Evolutionary conservation across 2,888 invertebrate genomes (phyloP), one percentile per base, ranked within the genome.

Genomic region (Aphodius granarius): DNA sequence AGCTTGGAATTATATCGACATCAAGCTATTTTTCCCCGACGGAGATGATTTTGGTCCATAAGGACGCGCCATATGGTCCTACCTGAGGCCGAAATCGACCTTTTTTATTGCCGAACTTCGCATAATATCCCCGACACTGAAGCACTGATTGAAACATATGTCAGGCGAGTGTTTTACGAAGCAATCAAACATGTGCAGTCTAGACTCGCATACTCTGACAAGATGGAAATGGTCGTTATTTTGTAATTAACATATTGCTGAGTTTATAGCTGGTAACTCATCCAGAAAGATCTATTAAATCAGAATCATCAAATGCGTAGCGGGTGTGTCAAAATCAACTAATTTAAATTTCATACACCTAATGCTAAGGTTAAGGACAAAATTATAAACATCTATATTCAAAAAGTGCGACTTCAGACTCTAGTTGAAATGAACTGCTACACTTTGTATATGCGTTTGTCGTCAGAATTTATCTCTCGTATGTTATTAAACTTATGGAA

Each of bases 71-170:
- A 68, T 68, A 68, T 68, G 68, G 68, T n/a, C 68, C n/a, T 68
- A 68, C 68, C 68, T 68, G 68, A 68, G 68, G 68, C 21, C 21
- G 5, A 20, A 22, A 21, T 9, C 68, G 22, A 1, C 22, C 68
- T 68, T n/a, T 20, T 68, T 68, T 68, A 68, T 68, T 18, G 68
- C 68, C 20, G 68, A 68, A 68, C 20, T 68, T 68, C 19, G 68
- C 68, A 68, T 68, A 68, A 68, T 68, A 22, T n/a, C 68, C n/a
- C 22, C n/a, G 20, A n/a, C 22, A n/a, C 68, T 21, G 21, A 68
- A 68, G 68, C 68, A 21, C 19, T 74, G 73, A 74, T 74, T 74
- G 73, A 74, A 74, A 74, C 73, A 74, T 74, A 66, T 74, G 73
- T 74, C 68, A 66, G 62, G 68, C 73, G 73, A 68, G 20, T 22